Evolutionary conservation across 2,113 vertebrate species (phyloP).

Genomic region (Rhinopithecus roxellana): DNA sequence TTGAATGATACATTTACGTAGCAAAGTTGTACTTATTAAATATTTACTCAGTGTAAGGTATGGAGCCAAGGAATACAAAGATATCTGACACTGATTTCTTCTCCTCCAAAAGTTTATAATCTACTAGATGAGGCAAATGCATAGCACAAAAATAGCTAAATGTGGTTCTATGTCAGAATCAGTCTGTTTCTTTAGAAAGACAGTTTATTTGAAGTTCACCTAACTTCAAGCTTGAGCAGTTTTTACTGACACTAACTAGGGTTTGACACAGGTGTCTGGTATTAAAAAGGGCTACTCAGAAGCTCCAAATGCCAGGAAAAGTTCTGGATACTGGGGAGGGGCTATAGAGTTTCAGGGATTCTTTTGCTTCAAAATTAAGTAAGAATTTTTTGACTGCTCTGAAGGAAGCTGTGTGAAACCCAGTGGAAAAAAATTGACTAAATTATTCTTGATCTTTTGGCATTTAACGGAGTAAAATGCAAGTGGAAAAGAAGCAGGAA

Average conservation of each 20-base stretch:
- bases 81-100: not conserved
- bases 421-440: not conserved
- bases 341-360: not conserved
- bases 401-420: not conserved
- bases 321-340: not conserved
- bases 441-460: not conserved
- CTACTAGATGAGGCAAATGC: not conserved
- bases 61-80: not conserved
- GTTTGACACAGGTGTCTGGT: not conserved
- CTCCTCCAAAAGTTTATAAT: not conserved
- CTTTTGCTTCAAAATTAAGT: not conserved
- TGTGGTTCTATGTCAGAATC: not conserved
- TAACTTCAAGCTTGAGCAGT: not conserved
- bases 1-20: not conserved
- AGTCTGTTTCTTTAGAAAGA: not conserved
- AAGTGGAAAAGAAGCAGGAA: not conserved
- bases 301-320: not conserved
- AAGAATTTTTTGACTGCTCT: not conserved
- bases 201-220: not conserved
- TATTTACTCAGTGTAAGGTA: not conserved
- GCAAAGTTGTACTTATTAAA: not conserved
- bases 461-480: not conserved
- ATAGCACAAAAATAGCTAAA: not conserved
- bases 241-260: conserved; percentile 11
- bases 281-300: not conserved